A percentile compares a stretch with the other conserved stretches of the same genome.
These are phyloP conservation scores for Eidolon dupreanum DNA, from an alignment of 2,797 vertebrate species.

Conservation along the genomic window DNA sequence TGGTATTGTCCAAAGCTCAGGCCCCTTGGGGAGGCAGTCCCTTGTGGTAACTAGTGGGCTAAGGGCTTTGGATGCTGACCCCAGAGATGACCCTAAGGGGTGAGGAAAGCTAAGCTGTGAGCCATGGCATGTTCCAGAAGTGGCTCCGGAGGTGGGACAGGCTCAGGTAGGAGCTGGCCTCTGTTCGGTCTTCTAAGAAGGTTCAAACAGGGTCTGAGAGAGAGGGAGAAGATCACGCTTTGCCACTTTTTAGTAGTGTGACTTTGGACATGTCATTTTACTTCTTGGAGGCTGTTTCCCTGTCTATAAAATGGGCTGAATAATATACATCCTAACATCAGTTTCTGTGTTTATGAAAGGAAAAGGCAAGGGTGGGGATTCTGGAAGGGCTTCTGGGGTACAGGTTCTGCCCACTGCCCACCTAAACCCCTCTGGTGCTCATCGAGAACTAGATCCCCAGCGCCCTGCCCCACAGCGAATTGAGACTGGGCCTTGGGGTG, in stretches of 20 bases:
- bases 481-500: background rate
- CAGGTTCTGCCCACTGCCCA: background rate
- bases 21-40: background rate
- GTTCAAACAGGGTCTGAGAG: accelerated
- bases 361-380: background rate
- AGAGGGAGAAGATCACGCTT: background rate
- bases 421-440: background rate
- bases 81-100: background rate
- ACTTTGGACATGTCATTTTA: background rate
- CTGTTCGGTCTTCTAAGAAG: background rate
- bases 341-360: background rate
- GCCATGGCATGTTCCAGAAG: background rate
- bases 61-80: background rate
- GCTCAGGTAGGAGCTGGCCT: background rate
- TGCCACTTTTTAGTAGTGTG: background rate
- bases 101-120: background rate
- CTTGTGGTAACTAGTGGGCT: background rate
- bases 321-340: background rate
- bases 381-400: background rate
- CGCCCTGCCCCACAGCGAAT: background rate
- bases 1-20: background rate
- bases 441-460: background rate
- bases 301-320: background rate
- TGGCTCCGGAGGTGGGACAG: background rate
- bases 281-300: background rate